These are phyloP conservation scores for Xestobium rufovillosum DNA, from an alignment of 2,888 invertebrate species.

Conservation along the genomic window DNA sequence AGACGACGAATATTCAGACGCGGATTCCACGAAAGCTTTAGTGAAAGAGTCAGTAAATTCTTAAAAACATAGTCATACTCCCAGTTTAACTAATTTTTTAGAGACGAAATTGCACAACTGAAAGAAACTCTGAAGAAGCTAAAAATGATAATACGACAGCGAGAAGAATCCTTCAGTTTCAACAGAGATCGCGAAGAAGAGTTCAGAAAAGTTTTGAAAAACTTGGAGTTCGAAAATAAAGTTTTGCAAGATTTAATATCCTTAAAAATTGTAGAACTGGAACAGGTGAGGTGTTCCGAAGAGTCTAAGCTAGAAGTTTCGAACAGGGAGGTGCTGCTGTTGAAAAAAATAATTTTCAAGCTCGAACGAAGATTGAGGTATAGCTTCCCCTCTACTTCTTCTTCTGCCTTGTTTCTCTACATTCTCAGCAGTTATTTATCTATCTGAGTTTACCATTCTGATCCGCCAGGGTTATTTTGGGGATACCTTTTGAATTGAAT, in stretches of 20 bases:
- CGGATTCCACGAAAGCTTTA: no score
- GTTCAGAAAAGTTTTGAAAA: slow-evolving; percentile 24
- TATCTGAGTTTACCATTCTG: no score
- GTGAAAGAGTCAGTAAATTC: no score
- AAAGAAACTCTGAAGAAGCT: slow-evolving; percentile 29
- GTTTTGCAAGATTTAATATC: slow-evolving; percentile 18
- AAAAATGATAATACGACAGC: slow-evolving; percentile 30
- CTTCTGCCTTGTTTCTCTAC: no score
- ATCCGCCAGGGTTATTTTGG: no score
- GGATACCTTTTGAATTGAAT: no score
- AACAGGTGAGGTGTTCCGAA: slow-evolving; percentile 10
- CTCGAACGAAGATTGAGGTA: slow-evolving; percentile 28
- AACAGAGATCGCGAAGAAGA: slow-evolving; percentile 27
- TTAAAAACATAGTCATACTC: no score
- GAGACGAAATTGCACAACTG: slow-evolving; percentile 28
- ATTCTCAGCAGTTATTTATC: no score
- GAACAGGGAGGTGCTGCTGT: slow-evolving; percentile 23
- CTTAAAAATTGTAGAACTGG: slow-evolving; percentile 14
- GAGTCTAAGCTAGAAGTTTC: slow-evolving; percentile 14
- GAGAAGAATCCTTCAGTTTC: slow-evolving; percentile 29
- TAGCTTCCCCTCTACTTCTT: no score
- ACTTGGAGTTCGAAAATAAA: slow-evolving; percentile 27
- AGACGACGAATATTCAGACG: no score
- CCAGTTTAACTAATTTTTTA: slow-evolving; percentile 19
- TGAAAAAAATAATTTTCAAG: slow-evolving; percentile 34